These are phyloP conservation scores for Synchiropus splendidus DNA, from an alignment of 2,113 vertebrate species.

Conservation along the genomic window DNA sequence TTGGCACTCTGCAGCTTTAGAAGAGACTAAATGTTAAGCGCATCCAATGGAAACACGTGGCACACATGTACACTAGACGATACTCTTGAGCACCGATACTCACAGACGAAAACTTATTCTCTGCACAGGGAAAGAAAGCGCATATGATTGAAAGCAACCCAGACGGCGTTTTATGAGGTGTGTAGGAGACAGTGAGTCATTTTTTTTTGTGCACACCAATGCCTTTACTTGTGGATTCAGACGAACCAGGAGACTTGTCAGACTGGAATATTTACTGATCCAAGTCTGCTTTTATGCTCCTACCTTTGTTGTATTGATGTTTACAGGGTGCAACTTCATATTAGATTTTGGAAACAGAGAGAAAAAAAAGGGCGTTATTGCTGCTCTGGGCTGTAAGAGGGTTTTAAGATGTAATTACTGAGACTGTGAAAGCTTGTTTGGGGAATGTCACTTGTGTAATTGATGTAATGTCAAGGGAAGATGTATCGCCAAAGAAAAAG, in stretches of 20 bases:
- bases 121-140: constrained; percentile 2
- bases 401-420: too few species aligned
- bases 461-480: too few species aligned
- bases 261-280: constrained; percentile 2
- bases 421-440: too few species aligned
- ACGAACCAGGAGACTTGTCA: constrained; percentile 10
- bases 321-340: too few species aligned
- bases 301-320: too few species aligned
- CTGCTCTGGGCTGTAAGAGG: too few species aligned
- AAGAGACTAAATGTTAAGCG: constrained; percentile 46
- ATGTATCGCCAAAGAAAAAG: too few species aligned
- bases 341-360: too few species aligned
- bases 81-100: not conserved
- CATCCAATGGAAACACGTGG: constrained; percentile 12
- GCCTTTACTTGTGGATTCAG: constrained; percentile 29
- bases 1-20: constrained; percentile 18
- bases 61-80: not conserved
- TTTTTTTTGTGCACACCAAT: constrained; percentile 21
- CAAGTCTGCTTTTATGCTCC: too few species aligned
- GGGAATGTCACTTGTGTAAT: too few species aligned
- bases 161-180: constrained; percentile 19
- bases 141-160: constrained; percentile 6
- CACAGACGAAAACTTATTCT: not conserved
- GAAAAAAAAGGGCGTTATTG: too few species aligned
- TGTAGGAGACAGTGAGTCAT: constrained; percentile 35